Evolutionary conservation across 1,140 invertebrate genomes (phyloP).

Genomic region (Steinernema feltiae): DNA sequence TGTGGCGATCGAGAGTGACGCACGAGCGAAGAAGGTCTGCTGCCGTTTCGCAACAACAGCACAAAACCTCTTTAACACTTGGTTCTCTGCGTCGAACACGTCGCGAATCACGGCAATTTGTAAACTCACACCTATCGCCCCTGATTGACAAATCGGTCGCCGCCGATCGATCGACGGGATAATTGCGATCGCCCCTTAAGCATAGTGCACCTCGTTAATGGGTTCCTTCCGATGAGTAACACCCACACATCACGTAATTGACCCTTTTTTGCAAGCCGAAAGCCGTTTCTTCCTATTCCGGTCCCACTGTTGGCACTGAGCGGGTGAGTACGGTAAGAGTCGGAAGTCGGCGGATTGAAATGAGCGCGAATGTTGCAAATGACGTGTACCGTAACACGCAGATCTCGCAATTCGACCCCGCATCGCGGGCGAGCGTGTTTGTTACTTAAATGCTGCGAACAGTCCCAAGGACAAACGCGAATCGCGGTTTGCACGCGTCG

Average conservation of each 20-base stretch:
- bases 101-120: neutral
- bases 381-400: neutral
- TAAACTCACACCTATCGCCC: neutral
- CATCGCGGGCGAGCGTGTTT: too few relatives aligned
- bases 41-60: slow-evolving; percentile 13
- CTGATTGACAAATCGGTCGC: too few relatives aligned
- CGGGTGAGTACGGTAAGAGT: too few relatives aligned
- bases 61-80: neutral
- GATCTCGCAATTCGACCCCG: too few relatives aligned
- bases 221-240: neutral
- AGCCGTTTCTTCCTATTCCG: too few relatives aligned
- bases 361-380: too few relatives aligned
- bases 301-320: too few relatives aligned
- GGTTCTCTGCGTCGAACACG: neutral
- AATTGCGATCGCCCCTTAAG: neutral
- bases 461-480: neutral
- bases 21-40: neutral
- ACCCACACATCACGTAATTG: too few relatives aligned
- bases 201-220: neutral
- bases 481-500: neutral
- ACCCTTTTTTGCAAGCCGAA: neutral
- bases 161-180: neutral
- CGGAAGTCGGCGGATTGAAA: too few relatives aligned
- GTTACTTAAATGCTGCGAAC: neutral
- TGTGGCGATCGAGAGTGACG: slow-evolving; percentile 4